Conservation (phyloP, 1,140 invertebrate genomes). For the Ladona fulva region DNA sequence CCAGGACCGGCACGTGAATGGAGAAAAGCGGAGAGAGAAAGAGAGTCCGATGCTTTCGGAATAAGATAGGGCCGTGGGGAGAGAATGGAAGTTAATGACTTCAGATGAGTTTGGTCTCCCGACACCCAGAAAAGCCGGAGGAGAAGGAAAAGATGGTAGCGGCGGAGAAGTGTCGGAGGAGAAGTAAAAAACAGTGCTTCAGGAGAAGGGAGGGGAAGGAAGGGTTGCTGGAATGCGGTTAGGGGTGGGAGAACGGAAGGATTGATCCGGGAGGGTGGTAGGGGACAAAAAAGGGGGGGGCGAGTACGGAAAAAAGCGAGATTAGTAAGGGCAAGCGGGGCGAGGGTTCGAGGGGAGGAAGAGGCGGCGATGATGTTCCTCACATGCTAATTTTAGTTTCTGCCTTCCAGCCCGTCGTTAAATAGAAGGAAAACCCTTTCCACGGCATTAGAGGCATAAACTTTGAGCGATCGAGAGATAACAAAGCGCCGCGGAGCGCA, state of each 20-base stretch:
- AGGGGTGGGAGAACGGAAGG: neutral
- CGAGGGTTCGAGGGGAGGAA: neutral
- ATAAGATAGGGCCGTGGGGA: neutral
- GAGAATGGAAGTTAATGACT: conserved; percentile 7
- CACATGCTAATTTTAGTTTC: conserved; percentile 6
- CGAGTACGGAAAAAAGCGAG: neutral
- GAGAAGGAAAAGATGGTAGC: neutral
- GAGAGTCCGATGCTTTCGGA: neutral
- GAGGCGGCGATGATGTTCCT: neutral
- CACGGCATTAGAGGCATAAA: neutral
- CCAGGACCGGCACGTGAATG: neutral
- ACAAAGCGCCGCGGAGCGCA: too few species aligned
- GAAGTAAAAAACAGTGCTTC: too few species aligned
- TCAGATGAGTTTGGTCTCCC: neutral
- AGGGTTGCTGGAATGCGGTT: neutral
- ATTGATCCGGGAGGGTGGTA: neutral
- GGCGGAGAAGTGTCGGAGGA: too few species aligned
- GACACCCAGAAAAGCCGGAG: neutral
- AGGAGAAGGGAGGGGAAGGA: too few species aligned
- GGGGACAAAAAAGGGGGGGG: neutral
- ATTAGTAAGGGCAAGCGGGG: neutral
- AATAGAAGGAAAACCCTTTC: neutral
- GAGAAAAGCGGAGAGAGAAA: neutral
- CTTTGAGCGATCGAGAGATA: neutral
- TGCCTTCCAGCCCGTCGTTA: neutral